These are phyloP conservation scores for Orycteropus afer DNA, from an alignment of 2,113 vertebrate species.

Conservation along the genomic window DNA sequence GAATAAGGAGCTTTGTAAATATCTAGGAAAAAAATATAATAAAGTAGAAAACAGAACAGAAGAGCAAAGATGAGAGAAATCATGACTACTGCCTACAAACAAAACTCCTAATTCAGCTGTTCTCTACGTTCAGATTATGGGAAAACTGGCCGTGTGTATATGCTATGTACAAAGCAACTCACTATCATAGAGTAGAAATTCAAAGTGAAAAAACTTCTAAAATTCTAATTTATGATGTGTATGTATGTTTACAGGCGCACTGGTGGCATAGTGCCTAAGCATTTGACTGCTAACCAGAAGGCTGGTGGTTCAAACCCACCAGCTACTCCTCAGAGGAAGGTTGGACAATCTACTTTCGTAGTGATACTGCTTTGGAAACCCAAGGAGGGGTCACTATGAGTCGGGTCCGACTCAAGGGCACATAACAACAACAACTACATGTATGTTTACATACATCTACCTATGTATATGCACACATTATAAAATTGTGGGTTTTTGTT, in stretches of 20 bases:
- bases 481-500: neutral
- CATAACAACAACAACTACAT: too few relatives aligned
- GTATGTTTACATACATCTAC: neutral
- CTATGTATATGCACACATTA: neutral
- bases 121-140: neutral
- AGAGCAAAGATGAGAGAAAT: constrained; percentile 11
- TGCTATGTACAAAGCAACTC: neutral
- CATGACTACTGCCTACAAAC: neutral
- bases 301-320: too few relatives aligned
- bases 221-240: neutral
- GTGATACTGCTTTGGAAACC: too few relatives aligned
- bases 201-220: neutral
- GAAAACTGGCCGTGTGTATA: neutral
- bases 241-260: too few relatives aligned
- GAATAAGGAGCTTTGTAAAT: neutral
- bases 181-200: constrained; percentile 9
- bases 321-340: too few relatives aligned
- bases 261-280: too few relatives aligned
- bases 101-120: neutral
- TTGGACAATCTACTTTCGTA: too few relatives aligned
- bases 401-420: too few relatives aligned
- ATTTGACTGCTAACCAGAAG: too few relatives aligned
- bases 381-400: too few relatives aligned
- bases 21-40: neutral
- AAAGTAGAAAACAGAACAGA: neutral